Evolutionary conservation across 2,888 invertebrate species (phyloP).

Genomic region (Lucinisca nassula): DNA sequence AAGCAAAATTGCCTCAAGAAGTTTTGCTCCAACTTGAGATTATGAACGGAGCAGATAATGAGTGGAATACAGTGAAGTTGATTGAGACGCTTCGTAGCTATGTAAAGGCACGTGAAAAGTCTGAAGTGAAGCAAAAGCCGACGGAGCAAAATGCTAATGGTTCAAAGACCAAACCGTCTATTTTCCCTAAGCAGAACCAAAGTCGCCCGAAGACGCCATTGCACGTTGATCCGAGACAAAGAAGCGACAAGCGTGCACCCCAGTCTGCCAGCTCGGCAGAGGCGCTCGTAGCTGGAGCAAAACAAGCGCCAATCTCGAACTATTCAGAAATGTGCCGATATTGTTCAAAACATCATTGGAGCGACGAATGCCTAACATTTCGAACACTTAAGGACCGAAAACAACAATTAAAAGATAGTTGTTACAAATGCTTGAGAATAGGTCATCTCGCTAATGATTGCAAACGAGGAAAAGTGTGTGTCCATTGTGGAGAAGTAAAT

Average conservation of each 20-base stretch:
- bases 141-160: neutral
- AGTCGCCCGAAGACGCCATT: neutral
- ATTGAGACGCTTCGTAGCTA: neutral
- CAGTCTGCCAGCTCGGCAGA: too few relatives aligned
- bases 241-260: neutral
- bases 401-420: conserved; percentile 8
- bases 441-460: neutral
- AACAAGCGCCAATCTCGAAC: neutral
- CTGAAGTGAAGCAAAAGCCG: neutral
- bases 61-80: conserved; percentile 14
- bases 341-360: conserved; percentile 15
- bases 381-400: neutral
- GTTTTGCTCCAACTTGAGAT: conserved; percentile 29
- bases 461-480: neutral
- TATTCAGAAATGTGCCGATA: conserved; percentile 10
- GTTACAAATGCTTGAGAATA: neutral
- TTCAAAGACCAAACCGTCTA: neutral
- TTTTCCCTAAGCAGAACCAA: neutral
- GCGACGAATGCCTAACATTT: conserved; percentile 4
- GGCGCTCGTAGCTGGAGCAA: too few relatives aligned
- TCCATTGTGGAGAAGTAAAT: conserved; percentile 10
- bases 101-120: conserved; percentile 19
- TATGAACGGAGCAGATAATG: conserved; percentile 8
- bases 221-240: neutral
- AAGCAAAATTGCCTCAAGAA: conserved; percentile 25